Base-by-base conservation (phyloP, 2,888 invertebrate species). In the Pristionchus mayeri region DNA sequence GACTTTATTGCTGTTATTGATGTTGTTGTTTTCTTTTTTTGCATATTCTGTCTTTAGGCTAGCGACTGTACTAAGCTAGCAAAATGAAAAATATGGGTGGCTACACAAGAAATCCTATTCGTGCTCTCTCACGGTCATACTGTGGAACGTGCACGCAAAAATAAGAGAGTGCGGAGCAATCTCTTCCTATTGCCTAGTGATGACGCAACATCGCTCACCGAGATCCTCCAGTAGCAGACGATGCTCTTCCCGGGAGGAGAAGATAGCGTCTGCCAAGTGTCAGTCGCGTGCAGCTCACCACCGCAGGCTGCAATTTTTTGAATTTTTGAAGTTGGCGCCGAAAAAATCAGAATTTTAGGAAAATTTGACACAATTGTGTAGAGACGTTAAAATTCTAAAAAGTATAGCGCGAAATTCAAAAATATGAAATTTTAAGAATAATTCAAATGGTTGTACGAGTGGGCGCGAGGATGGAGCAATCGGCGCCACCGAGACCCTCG, bases 221-320 rank as follows among this genome's bases (percentile, higher is more conserved):
- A 90, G 37, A 92, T 91, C 67, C 92, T 87, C 92, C 92, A 92
- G 86, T 91, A 92, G 86, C 92, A 92, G 81, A 91, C 89, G 44
- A 92, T 86, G 82, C 91, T 89, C 50, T 90, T 89, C 11, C 91
- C 91, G 11, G 90, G 85, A 0, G 92, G 92, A 76, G 90, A 90
- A 27, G 87, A 84, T 44, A 92, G 88, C 3, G 91, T 92, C 86
- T 92, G 92, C 92, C 92, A 92, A 67, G 89, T 90, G 85, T 92
- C 92, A 24, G 89, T 88, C 34, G 92, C 92, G 54, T 87, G 87
- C 57, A 92, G 85, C 82, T 92, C 92, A 11, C 89, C 89, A 1
- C 92, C 92, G 85, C 92, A 92, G 16, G 87, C 92, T 92, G 85
- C 57, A 88, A 27, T 9, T 3, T 34, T 48, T 44, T 24, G 24